Conservation (phyloP, 1,140 invertebrate species). For the Teleopsis dalmanni region DNA sequence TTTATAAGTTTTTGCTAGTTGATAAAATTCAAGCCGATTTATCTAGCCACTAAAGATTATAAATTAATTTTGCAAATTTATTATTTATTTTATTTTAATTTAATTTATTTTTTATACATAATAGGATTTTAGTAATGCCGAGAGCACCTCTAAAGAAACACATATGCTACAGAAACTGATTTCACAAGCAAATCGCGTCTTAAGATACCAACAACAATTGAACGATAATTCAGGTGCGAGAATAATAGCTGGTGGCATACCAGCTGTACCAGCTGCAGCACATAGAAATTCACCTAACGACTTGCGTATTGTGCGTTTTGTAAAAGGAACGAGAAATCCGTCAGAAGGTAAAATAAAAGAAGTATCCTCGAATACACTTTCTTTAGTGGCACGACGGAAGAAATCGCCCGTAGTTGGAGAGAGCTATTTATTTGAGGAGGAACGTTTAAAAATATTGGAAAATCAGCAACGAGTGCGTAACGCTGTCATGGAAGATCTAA, state of each 20-base stretch:
- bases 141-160: conserved; percentile 15
- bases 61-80: too few relatives aligned
- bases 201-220: conserved; percentile 24
- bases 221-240: conserved; percentile 5
- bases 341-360: conserved; percentile 1
- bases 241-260: not conserved
- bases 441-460: conserved; percentile 36
- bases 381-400: conserved; percentile 20
- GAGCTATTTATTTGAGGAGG: conserved; percentile 36
- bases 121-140: too few relatives aligned
- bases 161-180: conserved; percentile 41
- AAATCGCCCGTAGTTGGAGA: conserved; percentile 28
- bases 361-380: conserved; percentile 1
- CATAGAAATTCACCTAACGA: conserved; percentile 18
- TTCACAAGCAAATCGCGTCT: conserved; percentile 36
- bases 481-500: conserved; percentile 30
- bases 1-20: too few relatives aligned
- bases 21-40: too few relatives aligned
- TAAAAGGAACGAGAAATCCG: conserved; percentile 25
- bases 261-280: conserved; percentile 11
- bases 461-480: conserved; percentile 33
- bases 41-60: too few relatives aligned
- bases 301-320: conserved; percentile 37
- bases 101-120: too few relatives aligned
- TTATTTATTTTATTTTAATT: too few relatives aligned